Base-by-base conservation (phyloP, 2,113 vertebrate genomes). In the Pandion haliaetus region DNA sequence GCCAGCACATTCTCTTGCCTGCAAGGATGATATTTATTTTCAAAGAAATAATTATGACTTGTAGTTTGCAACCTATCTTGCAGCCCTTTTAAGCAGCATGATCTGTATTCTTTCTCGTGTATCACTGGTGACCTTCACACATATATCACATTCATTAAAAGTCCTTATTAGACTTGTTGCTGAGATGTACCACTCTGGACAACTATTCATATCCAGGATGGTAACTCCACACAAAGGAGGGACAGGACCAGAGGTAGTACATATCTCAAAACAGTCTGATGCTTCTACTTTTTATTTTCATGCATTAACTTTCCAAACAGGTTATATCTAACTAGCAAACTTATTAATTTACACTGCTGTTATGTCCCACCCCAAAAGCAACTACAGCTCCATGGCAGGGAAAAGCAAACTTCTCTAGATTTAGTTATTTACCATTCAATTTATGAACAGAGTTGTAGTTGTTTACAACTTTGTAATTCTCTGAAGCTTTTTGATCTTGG, bases 21-120 rank as follows among this genome's bases (percentile, higher is more conserved):
- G 92, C 69, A 82, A 93, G 63, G 92, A 62, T 83, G 74, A 55
- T 66, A 87, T 89, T 95, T 92, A 87, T 73, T 87, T 96, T 88
- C 82, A 77, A 77, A 87, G 62, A 83, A 92, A 86, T 83, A 92
- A 94, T 95, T 84, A 78, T 58, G 65, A 87, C 72, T 86, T 65
- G 49, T 29, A 72, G 52, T 31, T 89, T 93, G 67, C 73, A 93
- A 55, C 47, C 69, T 54, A 54, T 80, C 94, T 74, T 36, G 52
- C 62, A 91, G 67, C 47, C 58, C 71, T 88, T 94, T 49, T 12
- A 78, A 97, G 88, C 79, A 94, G 92, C 82, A 80, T 8, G 83
- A 57, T 52, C 80, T 54, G 36, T 57, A 86, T 87, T 71, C 61
- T 50, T 89, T 52, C 65, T 66, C 28, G 25, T 9, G 66, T 26